Conservation (phyloP, 2,113 vertebrate species). For the Lasiurus borealis region DNA sequence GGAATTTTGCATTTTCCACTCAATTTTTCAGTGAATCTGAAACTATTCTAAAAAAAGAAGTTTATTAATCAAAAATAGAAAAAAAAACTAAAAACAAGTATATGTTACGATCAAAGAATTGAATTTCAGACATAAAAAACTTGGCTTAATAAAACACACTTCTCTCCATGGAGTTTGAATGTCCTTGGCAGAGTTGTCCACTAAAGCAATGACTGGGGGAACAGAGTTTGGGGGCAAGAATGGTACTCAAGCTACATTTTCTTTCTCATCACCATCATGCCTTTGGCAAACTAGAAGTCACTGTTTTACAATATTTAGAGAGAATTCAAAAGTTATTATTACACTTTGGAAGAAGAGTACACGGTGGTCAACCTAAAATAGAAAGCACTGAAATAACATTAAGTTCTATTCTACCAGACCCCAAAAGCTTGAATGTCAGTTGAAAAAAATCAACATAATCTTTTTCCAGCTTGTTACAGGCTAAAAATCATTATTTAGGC, state of each 20-base stretch:
- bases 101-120: not conserved
- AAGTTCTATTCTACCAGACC: not conserved
- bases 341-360: not conserved
- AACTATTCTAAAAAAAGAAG: not conserved
- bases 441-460: not conserved
- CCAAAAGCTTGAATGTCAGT: not conserved
- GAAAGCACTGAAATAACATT: not conserved
- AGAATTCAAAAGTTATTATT: not conserved
- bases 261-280: not conserved
- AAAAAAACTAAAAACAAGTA: not conserved
- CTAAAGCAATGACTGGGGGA: not conserved
- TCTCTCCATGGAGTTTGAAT: not conserved
- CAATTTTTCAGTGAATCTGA: not conserved
- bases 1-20: constrained; percentile 9
- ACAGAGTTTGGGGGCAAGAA: too few relatives aligned
- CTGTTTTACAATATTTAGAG: not conserved
- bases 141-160: constrained; percentile 15
- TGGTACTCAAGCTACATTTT: not conserved
- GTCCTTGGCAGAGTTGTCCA: not conserved
- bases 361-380: not conserved
- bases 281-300: not conserved
- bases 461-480: not conserved
- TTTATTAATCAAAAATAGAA: not conserved
- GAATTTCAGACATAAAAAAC: constrained; percentile 11
- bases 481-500: not conserved